Evolutionary conservation across 2,797 vertebrate genomes (phyloP), one percentile per base, ranked within the genome.

Genomic region (Sitta carolinensis): DNA sequence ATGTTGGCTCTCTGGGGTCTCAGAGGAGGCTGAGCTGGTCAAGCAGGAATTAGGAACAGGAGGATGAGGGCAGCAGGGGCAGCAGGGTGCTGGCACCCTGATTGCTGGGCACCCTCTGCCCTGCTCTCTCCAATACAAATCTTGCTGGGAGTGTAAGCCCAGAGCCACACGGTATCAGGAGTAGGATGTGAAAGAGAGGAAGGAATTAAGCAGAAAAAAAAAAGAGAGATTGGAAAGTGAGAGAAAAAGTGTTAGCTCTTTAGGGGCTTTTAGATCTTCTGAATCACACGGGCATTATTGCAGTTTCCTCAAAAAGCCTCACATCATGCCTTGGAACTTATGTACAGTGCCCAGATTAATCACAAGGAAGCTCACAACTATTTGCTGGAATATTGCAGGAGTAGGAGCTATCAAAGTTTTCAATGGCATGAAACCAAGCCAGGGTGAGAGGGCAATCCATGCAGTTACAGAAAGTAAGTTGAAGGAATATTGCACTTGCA

Each of bases 321-420:
- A 89, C 68, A 59, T 58, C 29, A 5, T 75, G 54, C 51, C 95
- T 88, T 72, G 42, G 82, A 64, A 40, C 38, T 67, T 54, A 32
- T 45, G 42, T 55, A 42, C 30, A n/a, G 54, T 20, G 51, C 27
- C 48, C 76, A 77, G 47, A 94, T 92, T 91, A 74, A 94, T 95
- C 82, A 68, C 25, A 62, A 89, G 54, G 54, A 95, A 88, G 43
- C 75, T 87, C 47, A 83, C n/a, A 70, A 85, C 42, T 87, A 6
- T 80, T 85, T 89, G 83, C 68, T 86, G 69, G 89, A 89, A 84
- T 93, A 96, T 66, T 93, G 58, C 69, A 89, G 79, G 42, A 89
- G 32, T 51, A 96, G 61, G 62, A 84, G 51, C 75, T 62, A 80
- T 93, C 69, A 27, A 40, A 80, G 58, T 83, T 87, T 92, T 75